Conservation (phyloP, 2,113 vertebrate species). For the Gallinago undulata region DNA sequence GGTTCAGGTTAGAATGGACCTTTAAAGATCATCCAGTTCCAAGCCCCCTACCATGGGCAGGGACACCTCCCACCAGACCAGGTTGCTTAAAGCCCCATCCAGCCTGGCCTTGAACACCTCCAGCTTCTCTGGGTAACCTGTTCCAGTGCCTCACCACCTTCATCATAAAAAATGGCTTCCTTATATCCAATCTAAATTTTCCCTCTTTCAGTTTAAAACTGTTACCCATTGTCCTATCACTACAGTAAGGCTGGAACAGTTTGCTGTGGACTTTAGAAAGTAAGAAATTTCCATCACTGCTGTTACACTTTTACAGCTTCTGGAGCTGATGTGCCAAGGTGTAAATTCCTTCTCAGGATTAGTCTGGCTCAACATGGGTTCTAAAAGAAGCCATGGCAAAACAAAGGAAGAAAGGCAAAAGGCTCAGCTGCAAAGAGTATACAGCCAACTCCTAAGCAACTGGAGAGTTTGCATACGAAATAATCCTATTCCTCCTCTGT, state of each 20-base stretch:
- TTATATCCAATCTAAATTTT: background rate
- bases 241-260: background rate
- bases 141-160: background rate
- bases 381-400: background rate
- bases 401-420: background rate
- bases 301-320: background rate
- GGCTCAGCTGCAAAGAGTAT: background rate
- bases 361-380: background rate
- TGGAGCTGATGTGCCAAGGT: background rate
- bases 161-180: background rate
- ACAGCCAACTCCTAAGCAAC: background rate
- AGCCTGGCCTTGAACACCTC: background rate
- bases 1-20: background rate
- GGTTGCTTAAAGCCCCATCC: background rate
- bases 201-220: background rate
- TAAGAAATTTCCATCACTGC: background rate
- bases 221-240: background rate
- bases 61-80: background rate
- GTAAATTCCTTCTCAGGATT: background rate
- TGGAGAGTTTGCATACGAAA: background rate
- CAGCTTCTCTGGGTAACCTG: background rate
- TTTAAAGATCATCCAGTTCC: background rate
- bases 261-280: background rate
- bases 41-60: background rate
- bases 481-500: background rate